Evolutionary conservation across 2,888 invertebrate species (phyloP), one percentile per base, ranked within the genome.

Genomic region (Xestobium rufovillosum): DNA sequence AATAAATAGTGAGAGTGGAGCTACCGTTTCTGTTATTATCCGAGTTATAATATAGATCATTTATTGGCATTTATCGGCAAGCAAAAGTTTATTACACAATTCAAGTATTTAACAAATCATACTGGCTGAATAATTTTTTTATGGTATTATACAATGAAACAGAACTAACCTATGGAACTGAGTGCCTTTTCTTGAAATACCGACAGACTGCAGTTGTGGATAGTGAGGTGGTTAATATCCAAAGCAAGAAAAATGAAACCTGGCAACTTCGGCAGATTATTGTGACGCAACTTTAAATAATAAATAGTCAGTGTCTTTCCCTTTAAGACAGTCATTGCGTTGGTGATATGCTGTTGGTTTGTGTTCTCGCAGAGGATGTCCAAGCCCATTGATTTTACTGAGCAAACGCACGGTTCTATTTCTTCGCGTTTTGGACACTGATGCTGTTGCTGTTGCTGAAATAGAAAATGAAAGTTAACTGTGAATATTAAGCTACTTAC

Each of bases 351-450:
- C 47, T 73, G 72, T 52, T 81, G 75, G 59, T 88, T 86, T 34
- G 88, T 88, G 53, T 82, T 81, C 70, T 90, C 89, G 73, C 90
- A 91, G 45, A 87, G 73, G 45, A 91, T 80, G 62, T 91, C 90
- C 50, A 91, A 72, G 29, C 89, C 89, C 56, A 86, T 84, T 67
- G 87, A 89, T 67, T 89, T 89, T 49, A 88, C 83, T 50, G 77
- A 78, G 64, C 90, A 91, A 50, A 76, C 72, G 68, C 90, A 91
- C 17, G 89, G 88, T 34, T 78, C 66, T 56, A 89, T 83, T 43
- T 83, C 84, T 57, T 66, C 68, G 48, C 78, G 75, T 42, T 80
- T 68, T 29, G 88, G 88, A 65, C 87, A 87, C 61, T 81, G 80
- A 66, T 83, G 83, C 49, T 65, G 59, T 44, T 61, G 56, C 61